Percentiles rank a stretch among this genome's conserved stretches.
Evolutionary conservation across 1,140 invertebrate genomes (phyloP).

Genomic region (Plodia interpunctella): DNA sequence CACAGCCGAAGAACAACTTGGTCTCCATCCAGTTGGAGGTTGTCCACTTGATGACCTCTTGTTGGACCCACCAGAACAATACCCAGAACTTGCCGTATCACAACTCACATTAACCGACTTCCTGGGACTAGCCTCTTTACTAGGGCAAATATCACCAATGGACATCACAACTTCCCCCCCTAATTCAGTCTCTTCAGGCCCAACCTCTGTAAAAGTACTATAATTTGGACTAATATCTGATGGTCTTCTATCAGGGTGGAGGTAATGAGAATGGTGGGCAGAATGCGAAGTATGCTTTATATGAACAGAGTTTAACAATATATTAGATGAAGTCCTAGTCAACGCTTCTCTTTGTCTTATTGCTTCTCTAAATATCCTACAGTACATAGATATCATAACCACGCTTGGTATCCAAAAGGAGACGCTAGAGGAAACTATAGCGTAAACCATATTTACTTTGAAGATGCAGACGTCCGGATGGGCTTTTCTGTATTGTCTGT

Average conservation of each 20-base stretch:
- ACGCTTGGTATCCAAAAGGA: conserved; percentile 97
- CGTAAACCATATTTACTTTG: conserved; percentile 92
- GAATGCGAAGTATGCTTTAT: conserved; percentile 85
- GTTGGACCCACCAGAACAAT: conserved; percentile 70
- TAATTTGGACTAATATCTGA: conserved; percentile 78
- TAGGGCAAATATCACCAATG: conserved; percentile 59
- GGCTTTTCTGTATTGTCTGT: conserved; percentile 81
- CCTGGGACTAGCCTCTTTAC: conserved; percentile 71
- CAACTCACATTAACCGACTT: conserved; percentile 72
- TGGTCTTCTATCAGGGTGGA: conserved; percentile 80
- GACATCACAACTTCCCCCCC: conserved; percentile 61
- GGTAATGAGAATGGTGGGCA: conserved; percentile 81
- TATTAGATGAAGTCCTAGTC: conserved; percentile 88
- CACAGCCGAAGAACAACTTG: conserved; percentile 64
- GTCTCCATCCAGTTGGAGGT: conserved; percentile 58
- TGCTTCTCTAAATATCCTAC: conserved; percentile 92
- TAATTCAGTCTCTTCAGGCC: conserved; percentile 83
- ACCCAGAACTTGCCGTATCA: conserved; percentile 72
- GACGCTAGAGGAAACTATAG: conserved; percentile 92
- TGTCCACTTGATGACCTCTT: conserved; percentile 64
- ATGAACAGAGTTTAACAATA: conserved; percentile 88
- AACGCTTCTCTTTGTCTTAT: conserved; percentile 91
- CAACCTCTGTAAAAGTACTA: conserved; percentile 82
- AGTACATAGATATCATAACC: conserved; percentile 96
- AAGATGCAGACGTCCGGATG: conserved; percentile 91